phyloP scores from a whole-genome alignment of 1,140 invertebrate species.

The Globodera ellingtonae region DNA sequence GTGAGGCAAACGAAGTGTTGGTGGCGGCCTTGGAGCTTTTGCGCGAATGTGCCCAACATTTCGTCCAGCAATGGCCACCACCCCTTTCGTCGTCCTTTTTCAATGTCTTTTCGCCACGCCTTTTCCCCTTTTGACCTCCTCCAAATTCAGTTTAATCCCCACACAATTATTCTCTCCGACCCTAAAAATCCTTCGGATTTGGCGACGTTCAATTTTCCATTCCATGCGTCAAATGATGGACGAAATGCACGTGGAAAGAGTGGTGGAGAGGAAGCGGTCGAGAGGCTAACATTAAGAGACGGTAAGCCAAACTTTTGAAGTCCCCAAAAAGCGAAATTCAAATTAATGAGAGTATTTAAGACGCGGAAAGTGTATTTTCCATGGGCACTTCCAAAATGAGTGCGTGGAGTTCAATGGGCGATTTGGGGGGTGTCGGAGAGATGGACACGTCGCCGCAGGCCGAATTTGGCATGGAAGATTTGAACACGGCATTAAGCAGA shows the following conservation, averaged over 20 bases:
- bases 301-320: not conserved
- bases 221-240: not conserved
- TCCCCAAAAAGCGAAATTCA: not conserved
- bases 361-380: constrained; percentile 21
- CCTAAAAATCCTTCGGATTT: not conserved
- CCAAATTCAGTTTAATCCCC: not conserved
- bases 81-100: constrained; percentile 5
- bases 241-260: not conserved
- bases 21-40: constrained; percentile 34
- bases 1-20: constrained; percentile 32
- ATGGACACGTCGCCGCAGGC: not conserved
- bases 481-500: constrained; percentile 1
- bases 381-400: constrained; percentile 9
- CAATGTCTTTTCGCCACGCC: not conserved
- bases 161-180: not conserved
- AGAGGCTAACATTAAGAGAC: not conserved
- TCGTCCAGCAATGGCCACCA: not conserved
- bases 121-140: not conserved
- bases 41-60: constrained; percentile 11
- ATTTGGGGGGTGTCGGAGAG: not conserved
- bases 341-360: not conserved
- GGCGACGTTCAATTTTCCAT: not conserved
- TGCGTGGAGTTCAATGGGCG: constrained; percentile 21
- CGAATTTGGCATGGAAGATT: constrained; percentile 11
- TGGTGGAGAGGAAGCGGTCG: not conserved